Percentiles rank a stretch among this genome's conserved stretches.
phyloP scores from a whole-genome alignment of 2,797 vertebrate species.

The Catamblyrhynchus diadema region DNA sequence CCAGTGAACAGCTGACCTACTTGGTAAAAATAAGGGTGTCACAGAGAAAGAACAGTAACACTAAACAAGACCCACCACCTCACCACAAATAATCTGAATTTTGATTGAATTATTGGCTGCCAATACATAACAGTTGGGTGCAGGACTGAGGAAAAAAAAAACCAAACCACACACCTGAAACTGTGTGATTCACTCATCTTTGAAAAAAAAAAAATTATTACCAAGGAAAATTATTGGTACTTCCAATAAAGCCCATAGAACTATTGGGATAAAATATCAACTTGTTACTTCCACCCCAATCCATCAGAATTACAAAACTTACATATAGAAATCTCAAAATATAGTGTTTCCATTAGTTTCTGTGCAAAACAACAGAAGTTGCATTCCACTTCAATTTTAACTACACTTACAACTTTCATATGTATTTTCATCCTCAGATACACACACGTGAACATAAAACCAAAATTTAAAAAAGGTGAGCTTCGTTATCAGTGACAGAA shows the following conservation, averaged over 20 bases:
- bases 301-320: neutral
- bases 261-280: neutral
- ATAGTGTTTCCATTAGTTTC: neutral
- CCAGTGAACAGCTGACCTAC: neutral
- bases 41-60: neutral
- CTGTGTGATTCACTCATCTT: neutral
- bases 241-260: neutral
- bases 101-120: neutral
- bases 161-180: rapidly evolving
- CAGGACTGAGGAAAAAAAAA: neutral
- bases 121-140: neutral
- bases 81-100: neutral
- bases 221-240: neutral
- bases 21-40: neutral
- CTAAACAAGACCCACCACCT: neutral
- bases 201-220: neutral
- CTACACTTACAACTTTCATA: neutral
- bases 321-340: neutral
- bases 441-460: neutral
- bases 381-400: neutral
- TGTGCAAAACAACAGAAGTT: neutral
- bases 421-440: neutral
- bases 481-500: neutral
- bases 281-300: neutral
- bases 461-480: neutral